phyloP scores from a whole-genome alignment of 2,797 vertebrate species.

The Naso thynnoides region DNA sequence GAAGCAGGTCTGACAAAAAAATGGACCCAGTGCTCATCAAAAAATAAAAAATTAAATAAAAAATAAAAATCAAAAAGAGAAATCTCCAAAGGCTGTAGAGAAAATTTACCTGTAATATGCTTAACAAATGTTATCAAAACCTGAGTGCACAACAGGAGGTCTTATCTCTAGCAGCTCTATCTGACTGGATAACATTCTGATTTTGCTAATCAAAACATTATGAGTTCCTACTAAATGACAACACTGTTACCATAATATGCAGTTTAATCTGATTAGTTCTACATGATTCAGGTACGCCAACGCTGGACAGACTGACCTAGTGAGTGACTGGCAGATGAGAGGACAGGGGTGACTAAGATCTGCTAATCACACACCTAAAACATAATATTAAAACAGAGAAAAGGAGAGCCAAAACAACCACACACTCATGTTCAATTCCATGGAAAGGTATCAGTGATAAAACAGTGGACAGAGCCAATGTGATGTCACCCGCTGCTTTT shows the following conservation, averaged over 20 bases:
- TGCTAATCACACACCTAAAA: slow-evolving; percentile 23
- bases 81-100: not conserved
- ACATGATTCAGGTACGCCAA: slow-evolving; percentile 32
- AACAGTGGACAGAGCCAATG: too few relatives aligned
- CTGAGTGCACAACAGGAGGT: not conserved
- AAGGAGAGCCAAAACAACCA: not conserved
- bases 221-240: slow-evolving; percentile 43
- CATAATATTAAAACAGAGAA: slow-evolving; percentile 22
- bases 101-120: not conserved
- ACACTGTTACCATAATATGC: slow-evolving; percentile 50
- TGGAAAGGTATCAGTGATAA: not conserved
- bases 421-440: not conserved
- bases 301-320: not conserved
- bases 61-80: not conserved
- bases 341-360: slow-evolving; percentile 16
- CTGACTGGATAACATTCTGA: slow-evolving; percentile 27
- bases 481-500: too few relatives aligned
- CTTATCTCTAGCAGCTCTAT: slow-evolving; percentile 16
- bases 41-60: too few relatives aligned
- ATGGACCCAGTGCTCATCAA: not conserved
- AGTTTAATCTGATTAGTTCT: slow-evolving; percentile 55
- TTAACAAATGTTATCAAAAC: not conserved
- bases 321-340: not conserved
- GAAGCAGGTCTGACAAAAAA: not conserved
- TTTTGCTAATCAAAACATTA: slow-evolving; percentile 53